Base-by-base conservation (phyloP, 2,797 vertebrate genomes). In the Cirrhinus molitorella region DNA sequence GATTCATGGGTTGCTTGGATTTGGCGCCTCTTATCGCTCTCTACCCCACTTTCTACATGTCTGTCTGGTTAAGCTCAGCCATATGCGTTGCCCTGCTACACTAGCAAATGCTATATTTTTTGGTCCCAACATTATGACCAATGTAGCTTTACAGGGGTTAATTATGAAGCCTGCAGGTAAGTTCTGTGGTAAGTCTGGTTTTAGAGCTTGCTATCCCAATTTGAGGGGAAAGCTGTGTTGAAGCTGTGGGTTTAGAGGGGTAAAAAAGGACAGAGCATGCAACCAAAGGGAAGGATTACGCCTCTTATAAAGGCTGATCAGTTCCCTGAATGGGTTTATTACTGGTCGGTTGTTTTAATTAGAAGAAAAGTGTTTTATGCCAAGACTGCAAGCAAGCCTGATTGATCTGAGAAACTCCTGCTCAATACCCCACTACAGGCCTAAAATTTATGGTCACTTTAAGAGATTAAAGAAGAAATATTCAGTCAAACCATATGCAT, bases 371-470 rank as follows among this genome's bases (percentile, higher is more conserved):
- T 83, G 80, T 89, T 87, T 88, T 66, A 90, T 90, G 88, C 90
- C 91, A 91, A 94, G 92, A 95, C 94, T 94, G 93, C 92, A 88
- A 92, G 93, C 93, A 90, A 86, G 77, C 72, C 55, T 79, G 37
- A 63, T 76, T 68, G 21, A 80, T 77, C 21, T 45, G 49, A 71
- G 78, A 78, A 70, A 85, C 47, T 28, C 21, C 81, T 76, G 74
- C 25, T 57, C 75, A 76, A 23, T 47, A 74, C 28, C 63, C 23
- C 10, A 23, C 53, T 10, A 77, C 61, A 34, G 66, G 43, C 37
- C 21, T 49, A 72, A 80, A 80, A 83, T 83, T 37, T 72, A 85
- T 59, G 57, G 84, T 61, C 68, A 77, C 78, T 87, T 57, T 85
- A 85, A 71, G 73, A 81, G 55, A 83, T 81, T 71, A 85, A 40